A percentile compares a stretch with the other conserved stretches of the same genome.
Conservation (phyloP, 2,888 invertebrate genomes). For the Stramonita haemastoma region DNA sequence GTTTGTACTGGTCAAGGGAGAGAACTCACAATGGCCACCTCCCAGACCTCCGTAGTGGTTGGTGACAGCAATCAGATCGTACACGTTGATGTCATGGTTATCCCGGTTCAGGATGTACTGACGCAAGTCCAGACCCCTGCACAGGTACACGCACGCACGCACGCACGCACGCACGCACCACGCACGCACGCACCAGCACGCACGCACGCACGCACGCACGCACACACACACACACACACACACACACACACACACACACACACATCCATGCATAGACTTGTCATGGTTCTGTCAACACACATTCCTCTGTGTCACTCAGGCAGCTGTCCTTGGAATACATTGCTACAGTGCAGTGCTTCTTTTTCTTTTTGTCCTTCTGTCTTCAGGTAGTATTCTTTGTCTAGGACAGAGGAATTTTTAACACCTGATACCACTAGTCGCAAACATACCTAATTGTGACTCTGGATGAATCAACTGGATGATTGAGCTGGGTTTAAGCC, state of each 20-base stretch:
- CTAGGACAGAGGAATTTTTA: no score
- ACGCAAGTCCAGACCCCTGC: slow-evolving; percentile 78
- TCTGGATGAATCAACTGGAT: no score
- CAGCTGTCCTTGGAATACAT: no score
- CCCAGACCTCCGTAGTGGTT: slow-evolving; percentile 81
- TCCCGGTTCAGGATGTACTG: slow-evolving; percentile 78
- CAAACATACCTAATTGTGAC: no score
- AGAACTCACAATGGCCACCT: slow-evolving; percentile 77
- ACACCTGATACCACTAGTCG: no score
- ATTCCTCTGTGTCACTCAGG: no score
- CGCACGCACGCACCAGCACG: no score
- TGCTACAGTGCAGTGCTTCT: no score
- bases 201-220: not conserved
- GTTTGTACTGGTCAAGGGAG: not conserved
- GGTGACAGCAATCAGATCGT: slow-evolving; percentile 80
- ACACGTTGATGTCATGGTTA: slow-evolving; percentile 73
- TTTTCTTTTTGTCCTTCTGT: no score
- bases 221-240: not conserved
- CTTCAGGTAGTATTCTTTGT: no score
- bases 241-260: slow-evolving; percentile 4
- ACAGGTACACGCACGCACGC: slow-evolving; percentile 37
- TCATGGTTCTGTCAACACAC: not conserved
- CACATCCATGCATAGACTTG: not conserved
- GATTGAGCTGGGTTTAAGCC: no score
- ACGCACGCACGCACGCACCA: not conserved